phyloP scores from a whole-genome alignment of 2,888 invertebrate species.

The Acanthoscelides obtectus region DNA sequence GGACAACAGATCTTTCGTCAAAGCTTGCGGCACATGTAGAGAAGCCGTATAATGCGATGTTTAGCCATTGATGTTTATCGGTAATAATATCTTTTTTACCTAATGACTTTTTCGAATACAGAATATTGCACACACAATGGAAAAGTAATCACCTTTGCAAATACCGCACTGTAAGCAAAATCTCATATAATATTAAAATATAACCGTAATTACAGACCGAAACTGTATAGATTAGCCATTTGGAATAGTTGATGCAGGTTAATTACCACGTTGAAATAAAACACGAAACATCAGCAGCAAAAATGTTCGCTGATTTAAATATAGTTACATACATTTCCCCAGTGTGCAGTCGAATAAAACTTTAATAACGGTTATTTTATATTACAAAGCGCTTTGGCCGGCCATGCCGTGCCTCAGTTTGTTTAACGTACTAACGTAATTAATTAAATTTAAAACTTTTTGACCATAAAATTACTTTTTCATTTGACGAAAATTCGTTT shows the following conservation, averaged over 20 bases:
- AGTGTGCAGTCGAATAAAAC: neutral
- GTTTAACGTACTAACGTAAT: slow-evolving; percentile 2
- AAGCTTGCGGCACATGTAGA: too few relatives aligned
- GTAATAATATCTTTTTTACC: too few relatives aligned
- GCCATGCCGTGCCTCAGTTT: neutral
- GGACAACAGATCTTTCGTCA: too few relatives aligned
- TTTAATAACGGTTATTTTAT: neutral
- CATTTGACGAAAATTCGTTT: slow-evolving; percentile 22
- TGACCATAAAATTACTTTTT: slow-evolving; percentile 25
- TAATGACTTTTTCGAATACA: too few relatives aligned
- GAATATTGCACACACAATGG: too few relatives aligned
- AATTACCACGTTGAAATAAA: neutral
- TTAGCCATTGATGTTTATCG: too few relatives aligned
- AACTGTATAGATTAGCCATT: neutral
- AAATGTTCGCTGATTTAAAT: neutral
- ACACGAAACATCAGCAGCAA: neutral
- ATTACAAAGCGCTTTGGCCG: neutral
- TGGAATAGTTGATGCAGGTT: neutral
- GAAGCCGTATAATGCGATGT: too few relatives aligned
- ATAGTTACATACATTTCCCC: neutral
- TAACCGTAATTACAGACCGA: neutral
- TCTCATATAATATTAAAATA: neutral
- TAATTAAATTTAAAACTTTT: slow-evolving; percentile 20
- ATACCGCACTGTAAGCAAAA: neutral
- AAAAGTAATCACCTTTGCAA: neutral